Base-by-base conservation (phyloP, 2,113 vertebrate species). In the Microtus montanus region DNA sequence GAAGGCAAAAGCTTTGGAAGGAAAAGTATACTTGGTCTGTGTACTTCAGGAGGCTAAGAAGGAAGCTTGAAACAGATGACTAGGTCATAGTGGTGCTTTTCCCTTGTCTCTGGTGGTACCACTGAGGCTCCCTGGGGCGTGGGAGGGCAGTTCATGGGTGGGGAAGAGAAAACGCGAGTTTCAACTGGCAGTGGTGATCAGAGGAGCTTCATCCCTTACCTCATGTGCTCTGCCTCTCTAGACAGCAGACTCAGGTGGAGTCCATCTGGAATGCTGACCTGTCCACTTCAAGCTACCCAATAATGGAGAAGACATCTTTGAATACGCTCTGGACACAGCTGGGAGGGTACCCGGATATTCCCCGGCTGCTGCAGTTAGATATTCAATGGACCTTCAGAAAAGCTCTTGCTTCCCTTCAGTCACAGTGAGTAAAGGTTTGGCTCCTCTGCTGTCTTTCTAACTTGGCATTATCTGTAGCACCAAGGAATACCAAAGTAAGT, bases 341-440 rank as follows among this genome's bases (percentile, higher is more conserved):
- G 74, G 97, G 91, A 54, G 97, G 97, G 6, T 98, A 97, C 84
- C 98, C 98, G 94, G 97, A 97, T 85, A 96, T 97, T 90, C 98
- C 98, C 87, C 92, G 87, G 84, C 78, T 98, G 77, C 95, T 98
- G 74, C 96, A 98, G 92, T 87, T 98, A 75, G 98, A 98, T 35
- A 90, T 98, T 85, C 96, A 96, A 26, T 96, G 97, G 33, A 87
- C 96, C 54, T 80, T 97, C 83, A 96, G 92, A 71, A 98, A 97
- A 96, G 96, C 97, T 90, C 96, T 98, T 33, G 71, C 66, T 35
- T 77, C 91, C 54, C 49, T 97, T 52, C 93, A 78, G 52, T 94
- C 96, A 92, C 93, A 54, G 98, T 98, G 97, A 98, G 97, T 95
- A 80, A 88, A 87, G 83, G 17, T 52, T 17, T 54, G 64, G 89